phyloP scores from a whole-genome alignment of 2,888 invertebrate species.

The Odontocerum albicorne region DNA sequence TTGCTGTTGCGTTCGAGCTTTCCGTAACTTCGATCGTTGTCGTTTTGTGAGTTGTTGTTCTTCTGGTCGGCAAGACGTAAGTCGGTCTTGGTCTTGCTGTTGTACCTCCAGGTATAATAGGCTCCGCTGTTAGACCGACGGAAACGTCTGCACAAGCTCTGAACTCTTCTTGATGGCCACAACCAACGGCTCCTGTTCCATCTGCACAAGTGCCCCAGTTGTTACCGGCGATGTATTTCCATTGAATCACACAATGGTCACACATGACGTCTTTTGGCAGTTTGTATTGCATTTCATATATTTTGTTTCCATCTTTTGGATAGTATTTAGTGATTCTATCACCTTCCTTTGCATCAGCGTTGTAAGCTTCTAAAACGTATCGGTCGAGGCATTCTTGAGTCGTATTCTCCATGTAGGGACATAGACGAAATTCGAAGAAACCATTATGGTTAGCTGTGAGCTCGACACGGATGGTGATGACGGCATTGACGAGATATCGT shows the following conservation, averaged over 20 bases:
- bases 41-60: constrained; percentile 50
- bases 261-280: constrained; percentile 69
- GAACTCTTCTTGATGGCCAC: constrained; percentile 88
- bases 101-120: constrained; percentile 50
- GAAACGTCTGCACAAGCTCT: constrained; percentile 82
- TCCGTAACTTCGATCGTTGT: constrained; percentile 46
- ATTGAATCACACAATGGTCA: constrained; percentile 82
- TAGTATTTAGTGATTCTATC: constrained; percentile 63
- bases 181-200: constrained; percentile 78
- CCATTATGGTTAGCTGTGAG: constrained; percentile 88
- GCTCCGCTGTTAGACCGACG: constrained; percentile 60
- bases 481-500: constrained; percentile 69
- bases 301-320: constrained; percentile 75
- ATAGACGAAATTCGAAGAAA: constrained; percentile 82
- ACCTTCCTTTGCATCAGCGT: constrained; percentile 49
- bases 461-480: constrained; percentile 75
- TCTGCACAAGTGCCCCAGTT: constrained; percentile 79
- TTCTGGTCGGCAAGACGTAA: constrained; percentile 50
- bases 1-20: constrained; percentile 25
- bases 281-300: constrained; percentile 75
- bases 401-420: constrained; percentile 70
- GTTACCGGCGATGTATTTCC: constrained; percentile 86
- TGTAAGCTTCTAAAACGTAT: constrained; percentile 62
- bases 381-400: constrained; percentile 78
- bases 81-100: constrained; percentile 50